Base-by-base conservation (phyloP, 2,113 vertebrate genomes). In the Todiramphus saurophagus region DNA sequence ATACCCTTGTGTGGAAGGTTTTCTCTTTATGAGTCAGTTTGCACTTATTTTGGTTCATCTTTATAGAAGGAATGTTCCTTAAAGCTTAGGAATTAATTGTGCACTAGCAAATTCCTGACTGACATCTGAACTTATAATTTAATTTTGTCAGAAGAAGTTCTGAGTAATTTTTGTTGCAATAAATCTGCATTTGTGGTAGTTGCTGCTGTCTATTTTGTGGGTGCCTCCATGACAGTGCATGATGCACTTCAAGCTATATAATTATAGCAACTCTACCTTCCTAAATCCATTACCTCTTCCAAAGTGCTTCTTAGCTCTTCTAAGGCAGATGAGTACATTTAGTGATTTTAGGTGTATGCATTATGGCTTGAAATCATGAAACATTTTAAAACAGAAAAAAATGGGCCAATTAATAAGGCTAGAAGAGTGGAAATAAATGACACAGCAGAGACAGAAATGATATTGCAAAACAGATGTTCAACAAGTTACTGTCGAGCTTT, bases 401-500 rank as follows among this genome's bases (percentile, higher is more conserved):
- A 58, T 2, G 6, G 18, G 43, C 4, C 6, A 74, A 70, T 46
- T 76, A 79, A 81, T 86, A 91, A 81, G 7, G 4, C 24, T 77
- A 89, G 35, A 73, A 86, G 50, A 83, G 31, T 64, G 41, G 31
- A 16, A 94, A 91, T 91, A 88, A 96, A 87, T 87, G 73, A 79
- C 55, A 56, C 39, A 80, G 28, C 30, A 74, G 13, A 92, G 78
- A 68, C 17, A 83, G 35, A 78, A 94, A 69, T 78, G 87, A 83
- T 85, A 91, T 35, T 80, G 25, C 20, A 84, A 94, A 94, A 64
- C 69, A 87, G 41, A 82, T 95, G 73, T 92, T 96, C 82, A 96
- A 69, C 59, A 94, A 91, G 55, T 93, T 58, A 79, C 91, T 85
- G 64, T 88, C 86, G 87, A 87, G 59, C n/a, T 93, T 88, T 96